Base-by-base conservation (phyloP, 2,888 invertebrate species). In the Oasisia sp. region DNA sequence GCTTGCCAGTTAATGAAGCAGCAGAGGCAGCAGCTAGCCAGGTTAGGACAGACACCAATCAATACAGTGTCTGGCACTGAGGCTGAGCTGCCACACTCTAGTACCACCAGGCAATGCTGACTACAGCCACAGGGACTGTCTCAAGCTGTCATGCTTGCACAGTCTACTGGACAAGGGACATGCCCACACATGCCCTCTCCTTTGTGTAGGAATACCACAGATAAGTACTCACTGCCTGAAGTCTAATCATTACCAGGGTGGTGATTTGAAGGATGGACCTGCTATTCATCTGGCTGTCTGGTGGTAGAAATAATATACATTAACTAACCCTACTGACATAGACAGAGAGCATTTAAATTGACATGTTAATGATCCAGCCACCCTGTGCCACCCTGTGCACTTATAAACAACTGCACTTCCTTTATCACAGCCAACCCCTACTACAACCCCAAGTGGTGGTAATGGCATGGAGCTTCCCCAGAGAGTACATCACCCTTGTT, bases 41-140 rank as follows among this genome's bases (percentile, higher is more conserved):
- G 74, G 74, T 74, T 74, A 74, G 74, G 74, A 74, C 74, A 74
- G 74, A 74, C 74, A 74, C 74, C 74, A 74, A 74, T 74, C 74
- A 74, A 74, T 74, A 74, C 19, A 74, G 74, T 74, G 74, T 74
- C 74, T 74, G 74, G 74, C 74, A 74, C 27, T 74, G 74, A 74
- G n/a, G 27, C 27, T 74, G 74, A 74, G n/a, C 27, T 19, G 74
- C 74, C 27, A 74, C 19, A 19, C 74, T 74, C 74, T 74, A 74
- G 74, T 74, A 74, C 74, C 74, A 74, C 74, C 74, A 74, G 74
- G 74, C 74, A 74, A 74, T 74, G 74, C 27, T n/a, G 27, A 74
- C 74, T n/a, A 7, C 19, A 74, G 27, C 74, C 74, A 74, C 74
- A 74, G 74, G 74, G 74, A 74, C 74, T 27, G 7, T 74, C 74